Conservation (phyloP, 2,113 vertebrate genomes). For the Laterallus jamaicensis region DNA sequence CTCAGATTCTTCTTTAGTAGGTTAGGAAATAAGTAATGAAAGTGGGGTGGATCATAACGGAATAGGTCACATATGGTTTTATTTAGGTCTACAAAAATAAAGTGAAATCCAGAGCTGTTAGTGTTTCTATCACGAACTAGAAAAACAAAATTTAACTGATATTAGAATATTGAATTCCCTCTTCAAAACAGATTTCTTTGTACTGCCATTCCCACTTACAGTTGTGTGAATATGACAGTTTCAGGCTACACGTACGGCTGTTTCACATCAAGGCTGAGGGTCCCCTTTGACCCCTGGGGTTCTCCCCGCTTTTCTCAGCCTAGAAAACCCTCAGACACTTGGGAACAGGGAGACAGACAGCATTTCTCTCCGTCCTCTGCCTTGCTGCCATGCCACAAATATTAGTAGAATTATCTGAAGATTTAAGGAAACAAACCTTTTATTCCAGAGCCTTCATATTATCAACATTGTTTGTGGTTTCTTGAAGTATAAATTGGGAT, state of each 20-base stretch:
- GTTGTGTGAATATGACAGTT: neutral
- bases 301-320: neutral
- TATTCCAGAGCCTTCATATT: neutral
- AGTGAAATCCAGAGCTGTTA: neutral
- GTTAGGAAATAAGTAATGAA: neutral
- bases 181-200: neutral
- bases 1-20: neutral
- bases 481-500: neutral
- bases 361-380: neutral
- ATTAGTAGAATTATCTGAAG: neutral
- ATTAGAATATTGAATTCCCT: neutral
- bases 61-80: neutral
- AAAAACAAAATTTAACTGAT: neutral
- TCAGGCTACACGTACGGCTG: neutral
- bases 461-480: neutral
- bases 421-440: neutral
- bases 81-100: neutral
- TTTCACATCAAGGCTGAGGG: neutral
- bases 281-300: neutral
- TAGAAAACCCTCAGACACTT: neutral
- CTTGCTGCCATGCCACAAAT: neutral
- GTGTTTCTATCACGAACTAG: neutral
- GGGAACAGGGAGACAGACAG: neutral
- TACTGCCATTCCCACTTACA: neutral
- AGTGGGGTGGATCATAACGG: neutral